Evolutionary conservation across 2,113 vertebrate genomes (phyloP).

Genomic region (Mastomys natalensis): DNA sequence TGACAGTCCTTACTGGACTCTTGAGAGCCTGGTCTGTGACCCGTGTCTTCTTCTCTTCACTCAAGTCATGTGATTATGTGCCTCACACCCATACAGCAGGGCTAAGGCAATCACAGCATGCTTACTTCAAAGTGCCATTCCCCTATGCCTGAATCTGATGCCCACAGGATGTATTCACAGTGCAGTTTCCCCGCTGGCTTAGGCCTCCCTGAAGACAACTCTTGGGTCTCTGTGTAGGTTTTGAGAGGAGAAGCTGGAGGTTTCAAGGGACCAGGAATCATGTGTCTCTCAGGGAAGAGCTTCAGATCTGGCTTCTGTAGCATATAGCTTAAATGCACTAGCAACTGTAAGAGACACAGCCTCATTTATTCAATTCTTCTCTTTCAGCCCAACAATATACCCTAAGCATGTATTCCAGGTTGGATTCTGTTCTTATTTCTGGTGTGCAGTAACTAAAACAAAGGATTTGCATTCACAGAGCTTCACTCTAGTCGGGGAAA

Average conservation of each 20-base stretch:
- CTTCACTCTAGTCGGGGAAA: neutral
- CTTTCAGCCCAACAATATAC: neutral
- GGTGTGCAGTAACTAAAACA: neutral
- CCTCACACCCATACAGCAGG: neutral
- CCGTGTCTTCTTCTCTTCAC: constrained; percentile 11
- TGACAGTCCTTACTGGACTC: neutral
- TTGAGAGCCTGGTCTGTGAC: neutral
- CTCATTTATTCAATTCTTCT: neutral
- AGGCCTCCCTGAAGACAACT: neutral
- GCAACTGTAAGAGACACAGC: neutral
- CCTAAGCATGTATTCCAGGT: neutral
- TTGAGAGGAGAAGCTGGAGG: neutral
- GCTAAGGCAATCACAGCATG: neutral
- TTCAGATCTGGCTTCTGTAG: neutral
- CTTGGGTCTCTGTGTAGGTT: neutral
- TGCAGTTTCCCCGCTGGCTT: too few relatives aligned
- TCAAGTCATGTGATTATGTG: neutral
- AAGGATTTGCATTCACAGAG: neutral
- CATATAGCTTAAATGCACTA: neutral
- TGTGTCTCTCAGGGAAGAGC: constrained; percentile 1
- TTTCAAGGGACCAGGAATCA: neutral
- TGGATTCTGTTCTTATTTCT: neutral
- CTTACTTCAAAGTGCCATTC: neutral
- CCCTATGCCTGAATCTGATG: too few relatives aligned
- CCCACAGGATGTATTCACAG: too few relatives aligned